Evolutionary conservation across 2,113 vertebrate genomes (phyloP).

Genomic region (Excalfactoria chinensis): DNA sequence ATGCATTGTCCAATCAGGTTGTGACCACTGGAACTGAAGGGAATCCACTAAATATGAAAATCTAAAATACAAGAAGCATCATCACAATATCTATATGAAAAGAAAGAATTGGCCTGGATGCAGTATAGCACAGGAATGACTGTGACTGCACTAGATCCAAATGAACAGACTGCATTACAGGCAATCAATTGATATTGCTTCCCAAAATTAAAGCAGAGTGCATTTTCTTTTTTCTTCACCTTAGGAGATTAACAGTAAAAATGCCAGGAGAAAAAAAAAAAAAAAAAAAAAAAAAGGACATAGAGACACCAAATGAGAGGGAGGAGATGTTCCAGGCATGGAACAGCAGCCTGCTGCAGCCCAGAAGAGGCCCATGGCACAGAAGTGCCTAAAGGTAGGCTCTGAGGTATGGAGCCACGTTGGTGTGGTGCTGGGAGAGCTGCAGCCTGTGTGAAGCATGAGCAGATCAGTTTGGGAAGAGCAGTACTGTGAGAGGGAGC

Average conservation of each 20-base stretch:
- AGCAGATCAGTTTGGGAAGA: no score
- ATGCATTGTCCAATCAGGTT: neutral
- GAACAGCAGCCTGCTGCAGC: neutral
- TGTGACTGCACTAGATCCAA: neutral
- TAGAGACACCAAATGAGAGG: neutral
- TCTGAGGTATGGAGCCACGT: no score
- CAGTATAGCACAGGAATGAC: fast-evolving
- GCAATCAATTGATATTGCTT: neutral
- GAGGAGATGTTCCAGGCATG: neutral
- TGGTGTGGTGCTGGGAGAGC: no score
- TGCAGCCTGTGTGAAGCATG: no score
- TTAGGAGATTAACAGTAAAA: neutral
- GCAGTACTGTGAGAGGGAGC: no score
- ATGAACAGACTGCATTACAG: neutral
- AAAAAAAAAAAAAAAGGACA: no score
- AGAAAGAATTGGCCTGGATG: no score
- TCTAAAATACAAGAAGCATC: neutral
- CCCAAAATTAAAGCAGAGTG: neutral
- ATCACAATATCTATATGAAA: neutral
- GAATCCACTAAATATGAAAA: neutral
- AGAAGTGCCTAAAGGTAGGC: neutral
- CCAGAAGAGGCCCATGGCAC: neutral
- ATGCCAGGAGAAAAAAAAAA: neutral
- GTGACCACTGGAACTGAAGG: neutral
- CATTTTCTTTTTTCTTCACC: neutral